phyloP scores from a whole-genome alignment of 2,113 vertebrate genomes.

The crab-eating macaque (Macaca fascicularis) region DNA sequence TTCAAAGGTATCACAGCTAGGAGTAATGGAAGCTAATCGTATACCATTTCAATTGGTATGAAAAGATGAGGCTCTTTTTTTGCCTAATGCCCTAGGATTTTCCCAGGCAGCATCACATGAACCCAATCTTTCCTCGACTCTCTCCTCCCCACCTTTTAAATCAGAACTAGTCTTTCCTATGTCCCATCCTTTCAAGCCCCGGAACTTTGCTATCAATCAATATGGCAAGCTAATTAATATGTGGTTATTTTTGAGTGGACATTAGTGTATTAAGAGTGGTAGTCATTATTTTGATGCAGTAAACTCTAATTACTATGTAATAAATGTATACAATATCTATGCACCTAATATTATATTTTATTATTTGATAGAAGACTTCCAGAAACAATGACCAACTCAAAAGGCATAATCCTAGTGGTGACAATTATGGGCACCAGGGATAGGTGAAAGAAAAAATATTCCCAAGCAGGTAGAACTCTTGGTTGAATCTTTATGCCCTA shows the following conservation, averaged over 20 bases:
- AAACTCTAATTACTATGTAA: neutral
- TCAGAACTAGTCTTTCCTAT: neutral
- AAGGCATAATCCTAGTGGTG: neutral
- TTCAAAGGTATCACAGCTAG: neutral
- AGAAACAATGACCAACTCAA: constrained; percentile 28
- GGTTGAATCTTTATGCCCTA: neutral
- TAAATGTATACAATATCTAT: neutral
- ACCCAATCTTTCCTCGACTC: constrained; percentile 20
- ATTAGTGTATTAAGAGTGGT: neutral
- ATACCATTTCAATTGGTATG: neutral
- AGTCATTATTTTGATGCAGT: neutral
- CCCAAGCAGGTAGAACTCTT: neutral
- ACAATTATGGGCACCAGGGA: neutral
- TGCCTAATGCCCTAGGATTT: neutral
- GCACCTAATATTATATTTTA: neutral
- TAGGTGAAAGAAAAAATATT: neutral
- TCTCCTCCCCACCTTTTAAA: neutral
- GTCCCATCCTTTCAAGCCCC: neutral
- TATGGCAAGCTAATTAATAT: neutral
- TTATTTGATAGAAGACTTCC: neutral
- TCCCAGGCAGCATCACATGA: neutral
- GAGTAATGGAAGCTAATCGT: neutral
- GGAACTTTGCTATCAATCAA: neutral
- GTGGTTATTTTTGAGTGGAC: neutral
- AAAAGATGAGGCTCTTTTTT: neutral